Base-by-base conservation (phyloP, 2,888 invertebrate species). In the Phrixothrix hirtus region DNA sequence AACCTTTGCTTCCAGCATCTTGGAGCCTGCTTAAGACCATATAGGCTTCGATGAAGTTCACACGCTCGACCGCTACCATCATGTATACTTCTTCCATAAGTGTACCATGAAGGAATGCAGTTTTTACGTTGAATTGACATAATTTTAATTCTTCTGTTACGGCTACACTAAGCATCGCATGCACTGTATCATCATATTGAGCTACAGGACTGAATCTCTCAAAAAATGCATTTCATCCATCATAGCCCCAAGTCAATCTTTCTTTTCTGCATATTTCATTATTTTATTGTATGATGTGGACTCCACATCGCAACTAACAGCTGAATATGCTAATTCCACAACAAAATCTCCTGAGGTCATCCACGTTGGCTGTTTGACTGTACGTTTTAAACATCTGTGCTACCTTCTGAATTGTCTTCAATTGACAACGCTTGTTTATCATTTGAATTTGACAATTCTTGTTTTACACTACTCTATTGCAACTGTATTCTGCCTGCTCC, bases 1-100 rank as follows among this genome's bases (percentile, higher is more conserved):
- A n/a, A n/a, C n/a, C n/a, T n/a, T n/a, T n/a, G n/a, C n/a, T n/a
- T n/a, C n/a, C n/a, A n/a, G 21, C 61, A 61, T 41, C 72, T 46
- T 6, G 70, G 62, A 3, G 69, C 59, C 46, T 72, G 71, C 45
- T 72, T 72, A 1, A 74, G 54, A 2, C 72, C 72, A 58, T 74
- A 73, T n/a, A 73, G 29, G 35, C 66, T 63, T 43, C 58, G 61
- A 4, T 58, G 55, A 10, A 73, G 56, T 16, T 59, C 60, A 44
- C 72, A 73, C 1, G 71, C 69, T 16, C 46, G 31, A 2, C 41
- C 38, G 1, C 62, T 60, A 12, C 59, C 63, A 44, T 68, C 68
- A 71, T 69, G 34, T 63, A 70, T 7, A 72, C 62, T n/a, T 56
- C 59, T 47, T 70, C 64, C 9, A 63, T 50, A 3, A 70, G 43